A percentile compares a stretch with the other conserved stretches of the same genome.
Conservation (phyloP, 2,113 vertebrate genomes). For the Canis aureus region DNA sequence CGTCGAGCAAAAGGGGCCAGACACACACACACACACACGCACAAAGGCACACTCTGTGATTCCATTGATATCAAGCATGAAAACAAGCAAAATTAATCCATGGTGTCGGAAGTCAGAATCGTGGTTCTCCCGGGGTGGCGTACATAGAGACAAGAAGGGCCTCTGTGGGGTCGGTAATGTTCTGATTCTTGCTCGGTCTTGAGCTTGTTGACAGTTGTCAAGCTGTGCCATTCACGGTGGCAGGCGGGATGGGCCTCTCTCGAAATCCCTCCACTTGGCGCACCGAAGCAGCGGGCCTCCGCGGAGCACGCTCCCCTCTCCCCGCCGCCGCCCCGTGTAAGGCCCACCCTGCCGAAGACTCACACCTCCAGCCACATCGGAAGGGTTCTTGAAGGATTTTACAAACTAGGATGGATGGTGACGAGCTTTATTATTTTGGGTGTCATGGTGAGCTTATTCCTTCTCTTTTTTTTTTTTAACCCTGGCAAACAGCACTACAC, state of each 20-base stretch:
- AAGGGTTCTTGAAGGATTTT: neutral
- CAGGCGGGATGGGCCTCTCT: neutral
- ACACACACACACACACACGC: neutral
- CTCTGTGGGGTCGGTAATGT: neutral
- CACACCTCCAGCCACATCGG: neutral
- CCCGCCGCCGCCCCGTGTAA: neutral
- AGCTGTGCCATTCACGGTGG: neutral
- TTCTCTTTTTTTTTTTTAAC: slow-evolving; percentile 7
- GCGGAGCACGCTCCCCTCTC: neutral
- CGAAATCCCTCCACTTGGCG: neutral
- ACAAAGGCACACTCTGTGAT: neutral
- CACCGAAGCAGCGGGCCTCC: neutral
- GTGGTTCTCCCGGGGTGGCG: neutral
- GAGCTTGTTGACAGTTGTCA: neutral
- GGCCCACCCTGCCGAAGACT: neutral
- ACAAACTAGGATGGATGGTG: neutral
- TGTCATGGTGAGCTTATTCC: neutral
- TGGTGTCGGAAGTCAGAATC: neutral
- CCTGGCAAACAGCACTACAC: neutral
- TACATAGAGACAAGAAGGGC: neutral
- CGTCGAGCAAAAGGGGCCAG: neutral
- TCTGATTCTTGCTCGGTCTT: neutral
- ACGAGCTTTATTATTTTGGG: neutral
- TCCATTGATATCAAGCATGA: neutral
- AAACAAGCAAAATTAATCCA: slow-evolving; percentile 42